Conservation (phyloP, 92 coral and sea anemone species). For the Actinernus sp. region DNA sequence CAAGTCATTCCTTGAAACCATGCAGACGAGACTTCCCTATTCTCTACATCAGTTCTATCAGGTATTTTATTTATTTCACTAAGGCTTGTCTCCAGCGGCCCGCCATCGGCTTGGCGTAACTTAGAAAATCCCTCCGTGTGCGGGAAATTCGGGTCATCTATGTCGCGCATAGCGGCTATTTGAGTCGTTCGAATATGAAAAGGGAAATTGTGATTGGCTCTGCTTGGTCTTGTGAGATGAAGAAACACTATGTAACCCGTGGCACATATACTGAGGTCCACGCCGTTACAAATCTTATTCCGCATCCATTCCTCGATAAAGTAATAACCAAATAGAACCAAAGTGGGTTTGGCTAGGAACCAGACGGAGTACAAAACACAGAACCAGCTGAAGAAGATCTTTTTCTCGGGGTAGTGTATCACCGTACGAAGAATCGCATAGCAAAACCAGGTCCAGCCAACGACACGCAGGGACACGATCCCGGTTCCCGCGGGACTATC, state of each 20-base stretch:
- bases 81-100: constrained; percentile 34
- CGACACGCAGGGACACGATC: constrained; percentile 10
- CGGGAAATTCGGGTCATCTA: constrained; percentile 35
- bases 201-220: constrained; percentile 55
- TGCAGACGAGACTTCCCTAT: background rate
- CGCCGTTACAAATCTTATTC: constrained; percentile 25
- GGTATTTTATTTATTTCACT: constrained; percentile 18
- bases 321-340: constrained; percentile 9
- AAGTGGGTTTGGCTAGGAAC: constrained; percentile 57
- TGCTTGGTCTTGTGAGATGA: constrained; percentile 48
- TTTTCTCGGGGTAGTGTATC: constrained; percentile 55
- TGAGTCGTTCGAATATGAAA: constrained; percentile 53
- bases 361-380: constrained; percentile 33
- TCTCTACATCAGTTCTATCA: background rate
- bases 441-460: constrained; percentile 60
- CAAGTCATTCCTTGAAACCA: constrained; percentile 14
- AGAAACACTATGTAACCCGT: constrained; percentile 56
- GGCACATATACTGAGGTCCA: constrained; percentile 30
- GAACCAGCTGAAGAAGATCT: constrained; percentile 32
- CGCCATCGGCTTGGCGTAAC: constrained; percentile 3
- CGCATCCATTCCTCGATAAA: constrained; percentile 24
- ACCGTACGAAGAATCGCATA: constrained; percentile 18
- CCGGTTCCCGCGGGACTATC: constrained; percentile 43
- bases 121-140: constrained; percentile 50
- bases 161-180: constrained; percentile 34